phyloP scores from a whole-genome alignment of 2,113 vertebrate genomes.

The Gobio gobio region DNA sequence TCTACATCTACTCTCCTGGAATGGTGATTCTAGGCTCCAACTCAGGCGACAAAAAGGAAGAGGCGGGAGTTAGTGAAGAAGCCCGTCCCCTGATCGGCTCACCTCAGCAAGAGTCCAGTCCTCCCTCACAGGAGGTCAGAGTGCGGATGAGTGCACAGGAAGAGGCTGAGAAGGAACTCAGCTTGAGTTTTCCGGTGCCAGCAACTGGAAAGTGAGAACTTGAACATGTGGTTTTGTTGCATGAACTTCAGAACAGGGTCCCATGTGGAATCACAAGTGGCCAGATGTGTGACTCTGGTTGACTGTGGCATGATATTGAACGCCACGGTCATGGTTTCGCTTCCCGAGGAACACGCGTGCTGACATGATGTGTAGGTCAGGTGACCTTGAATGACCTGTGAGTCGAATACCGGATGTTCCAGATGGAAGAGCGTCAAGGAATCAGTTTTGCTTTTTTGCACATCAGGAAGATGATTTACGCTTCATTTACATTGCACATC shows the following conservation, averaged over 20 bases:
- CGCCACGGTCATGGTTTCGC: neutral
- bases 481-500: neutral
- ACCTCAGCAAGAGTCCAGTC: conserved; percentile 59
- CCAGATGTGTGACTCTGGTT: neutral
- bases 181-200: conserved; percentile 60
- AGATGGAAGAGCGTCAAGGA: neutral
- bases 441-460: neutral
- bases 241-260: neutral
- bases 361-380: neutral
- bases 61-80: neutral
- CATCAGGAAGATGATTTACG: neutral
- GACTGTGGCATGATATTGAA: neutral
- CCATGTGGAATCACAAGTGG: neutral
- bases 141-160: conserved; percentile 45
- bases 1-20: conserved; percentile 60
- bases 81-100: neutral
- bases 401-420: neutral
- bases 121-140: neutral
- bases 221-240: neutral
- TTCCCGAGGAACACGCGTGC: neutral
- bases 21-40: conserved; percentile 63
- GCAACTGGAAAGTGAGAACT: conserved; percentile 56
- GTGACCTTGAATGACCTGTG: neutral
- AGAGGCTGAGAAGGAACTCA: conserved; percentile 52
- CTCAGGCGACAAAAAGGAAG: conserved; percentile 39